Base-by-base conservation (phyloP, 2,888 invertebrate genomes). In the Copidosoma aretas region DNA sequence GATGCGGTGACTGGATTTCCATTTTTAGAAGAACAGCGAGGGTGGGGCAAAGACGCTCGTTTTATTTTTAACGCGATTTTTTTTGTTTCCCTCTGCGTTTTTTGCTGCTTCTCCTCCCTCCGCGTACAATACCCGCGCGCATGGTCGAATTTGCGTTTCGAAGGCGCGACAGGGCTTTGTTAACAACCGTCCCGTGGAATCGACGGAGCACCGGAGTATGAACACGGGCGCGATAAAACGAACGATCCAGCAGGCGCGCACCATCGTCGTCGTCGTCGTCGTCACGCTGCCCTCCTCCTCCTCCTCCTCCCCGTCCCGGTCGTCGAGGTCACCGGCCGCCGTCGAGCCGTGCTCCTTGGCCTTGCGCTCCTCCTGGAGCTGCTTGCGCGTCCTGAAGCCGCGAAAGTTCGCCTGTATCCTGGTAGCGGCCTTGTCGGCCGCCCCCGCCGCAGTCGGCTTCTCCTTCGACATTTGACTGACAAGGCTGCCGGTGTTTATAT, bases 401-500 rank as follows among this genome's bases (percentile, higher is more conserved):
- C 87, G 84, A 76, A 87, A 87, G 63, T 86, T 86, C 52, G 88
- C 87, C 79, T 88, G 88, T 62, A 88, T 88, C 76, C 86, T 87
- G 15, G 85, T 85, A 14, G 87, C 87, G 25, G 88, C 88, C 54
- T 78, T 77, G 61, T 70, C 63, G 21, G 12, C 43, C 43, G 43
- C 60, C 60, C 10, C 17, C 49, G 12, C 39, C 41, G 49, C 3
- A 24, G 24, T 17, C n/a, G 49, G 52, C 43, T 70, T 54, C 19
- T 67, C 70, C 61, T 61, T 60, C 46, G 68, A 65, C 68, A 68
- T 68, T 32, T 32, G 8, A 32, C 32, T 32, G 4, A 5, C 32
- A 8, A 32, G 32, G 32, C 32, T 32, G 8, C 32, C 4, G 4
- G 32, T 8, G 32, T 8, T 5, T 8, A 3, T 5, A 3, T 32